A percentile compares a stretch with the other conserved stretches of the same genome.
phyloP scores from a whole-genome alignment of 2,113 vertebrate species.

The Hydrochoerus hydrochaeris region DNA sequence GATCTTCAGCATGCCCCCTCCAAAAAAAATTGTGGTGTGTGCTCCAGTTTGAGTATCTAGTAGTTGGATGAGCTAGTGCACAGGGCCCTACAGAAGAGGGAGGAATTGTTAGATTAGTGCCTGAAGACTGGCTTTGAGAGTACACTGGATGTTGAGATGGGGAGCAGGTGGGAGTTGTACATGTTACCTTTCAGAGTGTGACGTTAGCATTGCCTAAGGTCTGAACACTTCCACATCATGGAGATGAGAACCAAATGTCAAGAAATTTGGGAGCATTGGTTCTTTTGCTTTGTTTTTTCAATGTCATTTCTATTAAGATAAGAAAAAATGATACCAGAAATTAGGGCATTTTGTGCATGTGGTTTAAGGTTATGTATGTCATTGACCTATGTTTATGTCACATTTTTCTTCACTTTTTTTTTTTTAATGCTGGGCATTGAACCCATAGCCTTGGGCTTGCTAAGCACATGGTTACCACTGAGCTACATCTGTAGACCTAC shows the following conservation, averaged over 20 bases:
- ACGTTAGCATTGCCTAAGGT: background rate
- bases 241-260: background rate
- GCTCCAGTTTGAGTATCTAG: background rate
- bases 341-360: background rate
- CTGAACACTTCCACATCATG: background rate
- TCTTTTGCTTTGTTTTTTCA: slow-evolving; percentile 25
- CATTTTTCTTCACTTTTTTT: background rate
- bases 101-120: background rate
- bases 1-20: background rate
- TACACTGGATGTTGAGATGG: background rate
- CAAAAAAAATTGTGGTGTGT: background rate
- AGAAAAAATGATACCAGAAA: background rate
- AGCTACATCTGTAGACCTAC: background rate
- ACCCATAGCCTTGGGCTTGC: background rate
- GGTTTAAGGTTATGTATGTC: background rate
- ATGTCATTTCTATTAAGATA: background rate
- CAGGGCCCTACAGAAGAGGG: background rate
- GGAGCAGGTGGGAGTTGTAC: background rate
- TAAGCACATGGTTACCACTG: background rate
- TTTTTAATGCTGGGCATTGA: background rate
- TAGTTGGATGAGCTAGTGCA: background rate
- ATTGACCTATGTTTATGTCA: background rate
- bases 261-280: background rate
- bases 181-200: background rate
- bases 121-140: too few species aligned